Evolutionary conservation across 2,888 invertebrate species (phyloP).

Genomic region (Apomyelois bistriatella): DNA sequence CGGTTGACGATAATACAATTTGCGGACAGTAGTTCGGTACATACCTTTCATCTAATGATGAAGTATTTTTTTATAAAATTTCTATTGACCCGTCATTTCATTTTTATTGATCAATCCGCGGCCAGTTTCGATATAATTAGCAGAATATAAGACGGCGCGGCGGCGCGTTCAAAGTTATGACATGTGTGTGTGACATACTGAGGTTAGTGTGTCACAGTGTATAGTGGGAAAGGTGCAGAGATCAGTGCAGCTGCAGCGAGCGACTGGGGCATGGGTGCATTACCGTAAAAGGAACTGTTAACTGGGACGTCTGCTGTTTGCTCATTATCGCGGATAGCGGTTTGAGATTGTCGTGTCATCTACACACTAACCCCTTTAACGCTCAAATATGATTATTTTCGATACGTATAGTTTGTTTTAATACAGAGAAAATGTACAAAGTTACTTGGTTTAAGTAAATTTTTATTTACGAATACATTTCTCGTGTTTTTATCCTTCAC

Average conservation of each 20-base stretch:
- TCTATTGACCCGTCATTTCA: no score
- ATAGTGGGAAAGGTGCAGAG: conserved; percentile 9
- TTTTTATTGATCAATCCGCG: no score
- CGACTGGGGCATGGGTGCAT: conserved; percentile 27
- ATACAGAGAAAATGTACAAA: no score
- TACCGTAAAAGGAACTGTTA: conserved; percentile 30
- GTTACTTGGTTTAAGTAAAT: no score
- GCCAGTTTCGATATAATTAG: not conserved
- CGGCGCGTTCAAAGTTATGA: not conserved
- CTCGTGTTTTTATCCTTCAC: no score
- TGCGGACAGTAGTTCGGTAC: no score
- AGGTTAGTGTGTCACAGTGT: conserved; percentile 6
- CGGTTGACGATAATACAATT: no score
- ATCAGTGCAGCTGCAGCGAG: conserved; percentile 16
- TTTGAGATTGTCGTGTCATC: conserved; percentile 36
- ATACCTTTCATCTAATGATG: no score
- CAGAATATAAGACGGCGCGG: not conserved
- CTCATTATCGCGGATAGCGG: conserved; percentile 49
- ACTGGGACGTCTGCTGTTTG: conserved; percentile 35
- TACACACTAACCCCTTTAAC: conserved; percentile 31
- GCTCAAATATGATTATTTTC: conserved; percentile 24
- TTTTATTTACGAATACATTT: no score
- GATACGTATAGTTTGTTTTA: not conserved
- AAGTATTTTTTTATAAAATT: no score
- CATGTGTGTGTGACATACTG: conserved; percentile 1